phyloP scores from a whole-genome alignment of 1,140 invertebrate species.

The Ladona fulva region DNA sequence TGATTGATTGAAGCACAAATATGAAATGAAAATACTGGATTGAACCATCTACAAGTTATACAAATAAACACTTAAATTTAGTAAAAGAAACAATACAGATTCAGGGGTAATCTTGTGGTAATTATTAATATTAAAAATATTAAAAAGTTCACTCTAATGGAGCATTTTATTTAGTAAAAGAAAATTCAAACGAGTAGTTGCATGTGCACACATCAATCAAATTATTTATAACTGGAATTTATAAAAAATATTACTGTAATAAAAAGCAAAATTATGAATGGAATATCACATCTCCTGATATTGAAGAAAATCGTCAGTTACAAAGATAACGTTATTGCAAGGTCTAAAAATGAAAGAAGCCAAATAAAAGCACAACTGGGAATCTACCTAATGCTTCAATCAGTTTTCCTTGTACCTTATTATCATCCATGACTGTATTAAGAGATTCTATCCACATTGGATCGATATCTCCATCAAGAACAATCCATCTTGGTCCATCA shows the following conservation, averaged over 20 bases:
- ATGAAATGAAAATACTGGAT: too few relatives aligned
- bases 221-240: too few relatives aligned
- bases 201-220: too few relatives aligned
- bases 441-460: constrained; percentile 96
- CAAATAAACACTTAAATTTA: too few relatives aligned
- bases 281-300: neutral
- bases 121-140: too few relatives aligned
- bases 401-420: constrained; percentile 45
- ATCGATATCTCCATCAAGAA: constrained; percentile 93
- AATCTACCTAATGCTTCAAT: neutral
- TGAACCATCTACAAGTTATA: too few relatives aligned
- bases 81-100: too few relatives aligned
- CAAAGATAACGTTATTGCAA: neutral
- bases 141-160: too few relatives aligned
- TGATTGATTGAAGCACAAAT: too few relatives aligned
- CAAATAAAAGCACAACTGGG: neutral
- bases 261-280: neutral
- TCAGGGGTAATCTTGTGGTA: too few relatives aligned
- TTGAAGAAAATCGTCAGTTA: neutral
- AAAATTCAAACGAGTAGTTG: too few relatives aligned
- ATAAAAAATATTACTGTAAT: neutral
- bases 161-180: too few relatives aligned
- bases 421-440: constrained; percentile 80
- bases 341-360: neutral
- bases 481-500: constrained; percentile 89